Conservation (phyloP, 2,113 vertebrate species). For the Microtus montanus region DNA sequence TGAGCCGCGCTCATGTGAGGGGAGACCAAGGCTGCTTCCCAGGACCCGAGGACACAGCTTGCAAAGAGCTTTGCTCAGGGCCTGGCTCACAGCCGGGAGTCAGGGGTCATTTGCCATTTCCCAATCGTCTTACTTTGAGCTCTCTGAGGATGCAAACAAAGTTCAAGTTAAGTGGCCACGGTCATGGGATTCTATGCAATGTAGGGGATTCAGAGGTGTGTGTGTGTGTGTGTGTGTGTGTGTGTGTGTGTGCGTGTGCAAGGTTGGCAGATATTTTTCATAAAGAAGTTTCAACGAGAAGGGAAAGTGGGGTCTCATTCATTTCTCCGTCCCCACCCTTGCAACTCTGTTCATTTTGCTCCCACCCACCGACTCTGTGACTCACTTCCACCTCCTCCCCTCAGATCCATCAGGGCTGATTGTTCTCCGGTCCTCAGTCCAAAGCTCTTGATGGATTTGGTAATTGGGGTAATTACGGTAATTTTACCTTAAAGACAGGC, state of each 20-base stretch:
- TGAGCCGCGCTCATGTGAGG: fast-evolving
- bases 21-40: fast-evolving
- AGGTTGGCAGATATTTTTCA: not conserved
- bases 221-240: not conserved
- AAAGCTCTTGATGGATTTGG: constrained; percentile 83
- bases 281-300: not conserved
- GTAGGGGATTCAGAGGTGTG: not conserved
- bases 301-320: not conserved
- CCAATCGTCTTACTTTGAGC: not conserved
- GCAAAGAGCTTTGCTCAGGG: not conserved
- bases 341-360: not conserved
- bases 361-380: not conserved
- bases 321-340: constrained; percentile 29
- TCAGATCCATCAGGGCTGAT: constrained; percentile 71
- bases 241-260: not conserved
- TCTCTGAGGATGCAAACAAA: not conserved
- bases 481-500: constrained; percentile 88
- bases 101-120: not conserved
- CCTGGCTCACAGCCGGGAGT: not conserved
- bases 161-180: not conserved
- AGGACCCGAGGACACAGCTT: not conserved
- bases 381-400: constrained; percentile 51
- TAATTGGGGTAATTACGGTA: constrained; percentile 91
- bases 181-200: not conserved
- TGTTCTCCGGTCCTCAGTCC: constrained; percentile 81